Base-by-base conservation (phyloP, 2,888 invertebrate species). In the Brachypterus glaber region DNA sequence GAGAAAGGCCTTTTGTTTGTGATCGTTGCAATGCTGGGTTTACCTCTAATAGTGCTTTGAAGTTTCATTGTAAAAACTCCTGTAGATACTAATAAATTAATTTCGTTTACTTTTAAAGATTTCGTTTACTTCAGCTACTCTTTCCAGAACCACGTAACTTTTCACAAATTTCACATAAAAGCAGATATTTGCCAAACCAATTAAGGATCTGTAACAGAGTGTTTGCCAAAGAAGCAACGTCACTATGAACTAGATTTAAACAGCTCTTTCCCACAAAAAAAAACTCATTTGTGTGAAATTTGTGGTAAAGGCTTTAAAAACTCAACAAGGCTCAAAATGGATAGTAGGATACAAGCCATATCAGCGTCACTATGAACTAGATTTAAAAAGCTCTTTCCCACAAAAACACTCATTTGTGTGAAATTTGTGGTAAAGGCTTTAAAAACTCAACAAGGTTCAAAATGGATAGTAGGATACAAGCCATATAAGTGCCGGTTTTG, bases 21-120 rank as follows among this genome's bases (percentile, higher is more conserved):
- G 64, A 68, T 4, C 62, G 68, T 9, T 77, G 77, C 33, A 70
- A 65, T 1, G 68, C 69, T 33, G 70, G 73, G 0, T 77, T 76
- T 39, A 71, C 73, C 1, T 74, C 75, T 35, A 64, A 67, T 11
- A 68, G 72, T 0, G 71, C 72, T 21, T 56, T 73, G 34, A 74
- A 73, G 38, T 54, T 69, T 16, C 76, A 76, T 48, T 55, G 66
- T 44, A 66, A 67, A 25, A 66, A 64, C 5, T n/a, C n/a, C n/a
- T n/a, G n/a, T n/a, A n/a, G n/a, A n/a, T n/a, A n/a, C n/a, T n/a
- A n/a, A n/a, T n/a, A n/a, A n/a, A n/a, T n/a, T n/a, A n/a, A n/a
- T n/a, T n/a, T n/a, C n/a, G n/a, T n/a, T n/a, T n/a, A n/a, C n/a
- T n/a, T n/a, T n/a, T n/a, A 45, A 52, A 4, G 50, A 62, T 0